Conservation (phyloP, 1,140 invertebrate species). For the Venturia canescens region DNA sequence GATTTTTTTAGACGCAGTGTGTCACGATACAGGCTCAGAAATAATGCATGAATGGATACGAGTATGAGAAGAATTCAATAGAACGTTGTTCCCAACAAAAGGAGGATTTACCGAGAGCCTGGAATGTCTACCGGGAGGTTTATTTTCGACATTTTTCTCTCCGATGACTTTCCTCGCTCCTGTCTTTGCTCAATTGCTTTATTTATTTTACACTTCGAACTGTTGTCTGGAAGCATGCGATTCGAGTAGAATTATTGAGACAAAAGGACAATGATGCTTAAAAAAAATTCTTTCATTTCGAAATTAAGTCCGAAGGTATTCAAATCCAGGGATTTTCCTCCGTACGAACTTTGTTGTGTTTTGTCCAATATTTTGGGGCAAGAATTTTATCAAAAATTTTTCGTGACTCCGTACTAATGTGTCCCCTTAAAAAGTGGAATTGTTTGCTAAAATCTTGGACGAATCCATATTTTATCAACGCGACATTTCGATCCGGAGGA, state of each 20-base stretch:
- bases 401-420: too few relatives aligned
- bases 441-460: slow-evolving; percentile 60
- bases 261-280: too few relatives aligned
- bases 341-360: too few relatives aligned
- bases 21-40: slow-evolving; percentile 59
- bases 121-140: background rate
- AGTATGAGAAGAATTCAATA: slow-evolving; percentile 62
- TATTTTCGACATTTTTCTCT: background rate
- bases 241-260: too few relatives aligned
- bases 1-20: slow-evolving; percentile 59
- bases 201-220: background rate
- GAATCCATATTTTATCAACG: background rate
- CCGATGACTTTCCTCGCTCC: background rate
- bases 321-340: too few relatives aligned
- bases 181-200: background rate
- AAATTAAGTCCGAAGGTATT: too few relatives aligned
- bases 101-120: slow-evolving; percentile 66
- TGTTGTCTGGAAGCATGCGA: too few relatives aligned
- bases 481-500: background rate
- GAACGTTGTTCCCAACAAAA: slow-evolving; percentile 63
- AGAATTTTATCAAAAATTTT: too few relatives aligned
- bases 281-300: too few relatives aligned
- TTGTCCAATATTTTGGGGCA: too few relatives aligned
- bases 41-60: slow-evolving; percentile 62
- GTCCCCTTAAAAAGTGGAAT: too few relatives aligned